A percentile compares a stretch with the other conserved stretches of the same genome.
Conservation (phyloP, 2,113 vertebrate species). For the Tapirus terrestris region DNA sequence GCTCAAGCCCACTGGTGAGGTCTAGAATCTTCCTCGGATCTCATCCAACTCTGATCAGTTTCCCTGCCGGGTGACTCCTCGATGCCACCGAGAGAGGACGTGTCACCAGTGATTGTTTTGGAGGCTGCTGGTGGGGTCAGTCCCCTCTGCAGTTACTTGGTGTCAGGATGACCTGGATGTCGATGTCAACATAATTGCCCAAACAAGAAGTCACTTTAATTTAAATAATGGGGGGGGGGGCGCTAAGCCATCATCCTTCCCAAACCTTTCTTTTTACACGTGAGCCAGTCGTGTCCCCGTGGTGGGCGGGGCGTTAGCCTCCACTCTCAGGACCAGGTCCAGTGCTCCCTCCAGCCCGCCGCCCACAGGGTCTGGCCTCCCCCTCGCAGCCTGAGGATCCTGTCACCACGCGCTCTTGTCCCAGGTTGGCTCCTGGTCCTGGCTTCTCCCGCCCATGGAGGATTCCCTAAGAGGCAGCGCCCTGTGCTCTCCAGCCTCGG, state of each 20-base stretch:
- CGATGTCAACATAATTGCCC: not conserved
- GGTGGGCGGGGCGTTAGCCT: too few relatives aligned
- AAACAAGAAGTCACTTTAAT: not conserved
- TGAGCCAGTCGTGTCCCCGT: accelerated
- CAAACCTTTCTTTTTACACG: not conserved
- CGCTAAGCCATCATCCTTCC: not conserved
- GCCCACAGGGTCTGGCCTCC: not conserved
- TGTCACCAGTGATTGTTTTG: not conserved
- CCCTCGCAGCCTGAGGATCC: not conserved
- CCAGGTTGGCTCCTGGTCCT: not conserved
- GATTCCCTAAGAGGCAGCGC: not conserved
- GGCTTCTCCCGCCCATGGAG: not conserved
- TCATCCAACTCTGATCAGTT: not conserved
- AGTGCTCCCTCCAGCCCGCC: not conserved
- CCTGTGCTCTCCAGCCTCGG: not conserved
- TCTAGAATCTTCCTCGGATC: too few relatives aligned
- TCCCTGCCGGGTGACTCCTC: not conserved
- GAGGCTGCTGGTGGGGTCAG: not conserved
- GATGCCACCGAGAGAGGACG: not conserved
- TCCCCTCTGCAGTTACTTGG: not conserved
- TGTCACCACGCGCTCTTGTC: not conserved
- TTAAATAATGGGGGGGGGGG: too few relatives aligned
- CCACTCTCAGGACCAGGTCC: not conserved
- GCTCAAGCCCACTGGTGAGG: too few relatives aligned
- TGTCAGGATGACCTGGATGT: not conserved